Evolutionary conservation across 2,888 invertebrate species (phyloP), one percentile per base, ranked within the genome.

Genomic region (Plagiodera versicolora): DNA sequence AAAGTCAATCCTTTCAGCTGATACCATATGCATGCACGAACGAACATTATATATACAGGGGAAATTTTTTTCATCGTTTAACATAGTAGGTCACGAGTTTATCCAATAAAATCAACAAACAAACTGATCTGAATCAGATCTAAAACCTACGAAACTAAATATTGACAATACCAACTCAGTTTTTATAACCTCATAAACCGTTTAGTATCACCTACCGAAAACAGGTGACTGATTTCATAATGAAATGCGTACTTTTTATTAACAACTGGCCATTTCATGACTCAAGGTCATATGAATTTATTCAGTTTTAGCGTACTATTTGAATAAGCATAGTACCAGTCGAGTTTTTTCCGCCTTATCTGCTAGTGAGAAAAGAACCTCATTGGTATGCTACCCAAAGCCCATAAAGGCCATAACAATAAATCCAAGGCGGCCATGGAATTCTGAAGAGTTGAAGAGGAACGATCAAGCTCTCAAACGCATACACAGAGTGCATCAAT

Each of bases 111-210:
- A 56, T 20, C 49, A 20, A n/a, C n/a, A n/a, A n/a, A n/a, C n/a
- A n/a, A n/a, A n/a, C 52, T 48, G 53, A 57, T 47, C 14, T 45
- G 18, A 48, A 47, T 63, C 51, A 52, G 30, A 48, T 20, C 44
- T 46, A 55, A 62, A 60, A 66, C 58, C 60, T 48, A 60, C 58
- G 47, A 57, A 55, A 60, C 64, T 60, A 61, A 64, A 59, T 60
- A 55, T 30, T 56, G 63, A 61, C 64, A 64, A 56, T 63, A 61
- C 59, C 59, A 66, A 60, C 55, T 62, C 54, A 60, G 60, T 52
- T 59, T 66, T 64, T 66, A 66, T 64, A 59, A 56, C 35, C 28
- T 57, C 63, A 58, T 66, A 66, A 66, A 66, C 48, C 35, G 64
- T 66, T 66, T 66, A 66, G 53, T n/a, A n/a, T n/a, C n/a, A n/a